phyloP scores from a whole-genome alignment of 2,113 vertebrate species.

The Daphoenositta chrysoptera region DNA sequence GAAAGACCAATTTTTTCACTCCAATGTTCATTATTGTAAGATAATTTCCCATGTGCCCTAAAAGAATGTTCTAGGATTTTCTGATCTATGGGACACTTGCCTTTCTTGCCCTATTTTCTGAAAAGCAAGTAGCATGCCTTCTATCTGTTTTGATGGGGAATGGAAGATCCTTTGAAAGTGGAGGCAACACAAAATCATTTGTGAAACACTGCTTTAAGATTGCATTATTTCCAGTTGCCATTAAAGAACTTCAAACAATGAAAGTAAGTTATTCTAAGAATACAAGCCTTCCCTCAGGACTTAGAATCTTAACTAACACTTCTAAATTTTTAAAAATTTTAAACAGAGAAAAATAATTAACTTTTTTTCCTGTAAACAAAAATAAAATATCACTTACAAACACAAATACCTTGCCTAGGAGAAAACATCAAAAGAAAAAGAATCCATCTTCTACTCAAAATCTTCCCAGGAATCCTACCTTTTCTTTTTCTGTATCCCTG shows the following conservation, averaged over 20 bases:
- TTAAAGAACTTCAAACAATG: background rate
- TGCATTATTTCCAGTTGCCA: background rate
- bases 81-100: background rate
- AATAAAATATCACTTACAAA: background rate
- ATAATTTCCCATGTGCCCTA: background rate
- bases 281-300: background rate
- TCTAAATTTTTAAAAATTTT: background rate
- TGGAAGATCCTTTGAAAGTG: background rate
- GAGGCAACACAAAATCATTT: background rate
- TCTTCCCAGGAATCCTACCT: background rate
- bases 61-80: background rate
- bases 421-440: background rate
- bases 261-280: background rate
- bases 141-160: background rate
- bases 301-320: background rate
- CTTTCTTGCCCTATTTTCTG: background rate
- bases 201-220: background rate
- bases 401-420: background rate
- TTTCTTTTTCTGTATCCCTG: background rate
- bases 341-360: background rate
- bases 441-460: background rate
- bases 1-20: background rate
- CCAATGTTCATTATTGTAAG: background rate
- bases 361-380: background rate
- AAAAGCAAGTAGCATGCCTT: background rate